These are phyloP conservation scores for Nemotelus pantherinus DNA, from an alignment of 2,888 invertebrate species.

Conservation along the genomic window DNA sequence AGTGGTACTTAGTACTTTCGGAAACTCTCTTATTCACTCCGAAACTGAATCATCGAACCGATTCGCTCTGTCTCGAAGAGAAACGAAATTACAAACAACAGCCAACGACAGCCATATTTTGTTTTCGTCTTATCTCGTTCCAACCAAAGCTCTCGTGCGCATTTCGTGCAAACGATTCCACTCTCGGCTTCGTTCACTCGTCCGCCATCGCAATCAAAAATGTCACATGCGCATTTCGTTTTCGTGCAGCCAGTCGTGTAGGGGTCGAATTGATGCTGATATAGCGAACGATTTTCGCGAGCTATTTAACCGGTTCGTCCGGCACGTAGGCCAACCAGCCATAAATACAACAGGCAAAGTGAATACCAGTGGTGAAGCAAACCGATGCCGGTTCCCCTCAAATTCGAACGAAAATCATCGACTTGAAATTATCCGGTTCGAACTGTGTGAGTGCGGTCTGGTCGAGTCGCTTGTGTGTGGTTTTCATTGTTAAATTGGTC, in stretches of 20 bases:
- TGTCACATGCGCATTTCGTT: constrained; percentile 5
- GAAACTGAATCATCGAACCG: constrained; percentile 2
- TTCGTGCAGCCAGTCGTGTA: not conserved
- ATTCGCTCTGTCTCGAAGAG: not conserved
- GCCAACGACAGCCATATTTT: not conserved
- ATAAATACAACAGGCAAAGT: not conserved
- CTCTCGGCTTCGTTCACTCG: not conserved
- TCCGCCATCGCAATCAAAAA: not conserved
- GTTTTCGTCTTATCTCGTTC: not conserved
- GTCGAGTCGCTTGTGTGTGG: too few relatives aligned
- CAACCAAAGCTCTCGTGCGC: not conserved
- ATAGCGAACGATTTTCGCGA: constrained; percentile 12
- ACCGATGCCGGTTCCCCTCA: too few relatives aligned
- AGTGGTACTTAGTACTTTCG: too few relatives aligned
- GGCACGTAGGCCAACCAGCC: constrained; percentile 36
- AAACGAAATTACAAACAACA: not conserved
- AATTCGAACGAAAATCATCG: too few relatives aligned
- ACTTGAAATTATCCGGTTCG: too few relatives aligned
- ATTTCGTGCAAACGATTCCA: not conserved
- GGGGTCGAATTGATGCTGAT: not conserved
- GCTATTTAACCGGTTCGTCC: constrained; percentile 11
- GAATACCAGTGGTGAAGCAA: too few relatives aligned
- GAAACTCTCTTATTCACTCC: not conserved
- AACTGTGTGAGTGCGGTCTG: too few relatives aligned
- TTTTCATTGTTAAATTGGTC: too few relatives aligned